Evolutionary conservation across 2,113 vertebrate species (phyloP).

Genomic region (Alethe diademata): DNA sequence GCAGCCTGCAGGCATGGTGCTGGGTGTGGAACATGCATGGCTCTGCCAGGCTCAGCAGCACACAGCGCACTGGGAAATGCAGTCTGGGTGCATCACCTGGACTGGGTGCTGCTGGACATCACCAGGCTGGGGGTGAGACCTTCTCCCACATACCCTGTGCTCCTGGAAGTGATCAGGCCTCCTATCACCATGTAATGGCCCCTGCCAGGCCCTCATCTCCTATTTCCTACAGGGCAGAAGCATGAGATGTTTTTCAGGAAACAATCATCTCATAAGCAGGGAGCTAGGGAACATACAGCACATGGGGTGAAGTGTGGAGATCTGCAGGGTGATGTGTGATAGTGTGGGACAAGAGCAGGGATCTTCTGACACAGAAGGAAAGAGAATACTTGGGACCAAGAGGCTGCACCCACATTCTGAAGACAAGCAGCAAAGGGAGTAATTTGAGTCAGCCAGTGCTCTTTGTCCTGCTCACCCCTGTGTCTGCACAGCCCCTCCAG

Average conservation of each 20-base stretch:
- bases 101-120: not conserved
- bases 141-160: not conserved
- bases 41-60: fast-evolving
- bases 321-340: not conserved
- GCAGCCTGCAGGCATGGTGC: not conserved
- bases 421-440: not conserved
- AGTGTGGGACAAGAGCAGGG: not conserved
- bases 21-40: fast-evolving
- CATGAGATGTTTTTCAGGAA: not conserved
- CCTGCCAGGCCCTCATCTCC: not conserved
- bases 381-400: not conserved
- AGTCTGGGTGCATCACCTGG: not conserved
- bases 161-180: not conserved
- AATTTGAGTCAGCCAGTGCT: not conserved
- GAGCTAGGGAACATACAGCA: not conserved
- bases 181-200: not conserved
- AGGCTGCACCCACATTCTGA: not conserved
- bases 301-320: not conserved
- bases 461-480: not conserved
- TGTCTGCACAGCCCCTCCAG: not conserved
- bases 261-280: not conserved
- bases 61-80: not conserved
- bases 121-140: not conserved
- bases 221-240: not conserved
- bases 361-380: not conserved